Base-by-base conservation (phyloP, 2,888 invertebrate species). In the Ochropleura plecta region DNA sequence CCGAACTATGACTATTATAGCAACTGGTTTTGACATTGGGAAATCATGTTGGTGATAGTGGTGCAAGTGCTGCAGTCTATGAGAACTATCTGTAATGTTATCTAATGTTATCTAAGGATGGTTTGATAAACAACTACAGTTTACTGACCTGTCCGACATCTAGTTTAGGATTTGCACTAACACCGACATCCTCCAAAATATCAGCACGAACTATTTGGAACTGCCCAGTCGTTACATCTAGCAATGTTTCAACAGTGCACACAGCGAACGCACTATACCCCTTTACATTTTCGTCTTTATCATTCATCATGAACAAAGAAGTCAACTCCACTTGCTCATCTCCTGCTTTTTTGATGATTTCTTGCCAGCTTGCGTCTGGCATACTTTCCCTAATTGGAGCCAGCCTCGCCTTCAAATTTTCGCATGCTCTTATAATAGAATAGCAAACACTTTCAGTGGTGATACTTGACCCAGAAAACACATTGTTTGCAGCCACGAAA, bases 171-270 rank as follows among this genome's bases (percentile, higher is more conserved):
- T 62, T 62, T 6, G 97, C 93, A 90, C 97, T 97, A 79, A 97
- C 90, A 0, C 98, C 98, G 0, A 97, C 97, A 90, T 98, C 98
- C 88, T 98, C 98, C 77, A 98, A 88, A 78, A 98, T 93, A 92
- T 98, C 98, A 0, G 97, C 97, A 81, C 98, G 94, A 0, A 92
- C 88, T 53, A 97, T 92, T 85, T 97, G 93, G 83, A 97, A 97
- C 87, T 97, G 97, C 3, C 98, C 98, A 1, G 98, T 98, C 66
- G 98, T 90, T 6, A 98, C 93, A 90, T 62, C 44, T 7, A 62
- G n/a, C 44, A 7, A n/a, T 62, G 44, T 62, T 44, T 62, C 62
- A 20, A 44, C n/a, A 62, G 44, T 62, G n/a, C 44, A 44, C 12
- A 62, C 62, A 44, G 44, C 62, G 44, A 62, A 62, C n/a, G 62